phyloP scores from a whole-genome alignment of 1,140 invertebrate species.

The Dreissena polymorpha region DNA sequence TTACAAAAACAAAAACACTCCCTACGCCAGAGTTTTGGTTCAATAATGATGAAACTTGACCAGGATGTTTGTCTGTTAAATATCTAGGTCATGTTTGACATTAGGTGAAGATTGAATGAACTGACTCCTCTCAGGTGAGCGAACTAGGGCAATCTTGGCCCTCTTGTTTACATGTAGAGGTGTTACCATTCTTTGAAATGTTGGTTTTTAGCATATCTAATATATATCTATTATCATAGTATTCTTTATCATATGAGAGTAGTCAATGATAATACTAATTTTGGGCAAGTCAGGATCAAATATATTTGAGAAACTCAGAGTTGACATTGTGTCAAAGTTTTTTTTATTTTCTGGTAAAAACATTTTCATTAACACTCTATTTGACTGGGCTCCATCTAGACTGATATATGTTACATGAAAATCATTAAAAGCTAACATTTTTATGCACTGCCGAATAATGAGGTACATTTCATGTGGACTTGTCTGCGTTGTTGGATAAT shows the following conservation, averaged over 20 bases:
- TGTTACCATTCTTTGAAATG: conserved; percentile 27
- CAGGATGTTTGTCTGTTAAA: no score
- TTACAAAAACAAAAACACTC: no score
- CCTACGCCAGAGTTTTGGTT: no score
- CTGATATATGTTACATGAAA: conserved; percentile 36
- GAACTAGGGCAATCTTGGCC: no score
- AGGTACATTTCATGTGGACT: neutral
- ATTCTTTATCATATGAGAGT: conserved; percentile 32
- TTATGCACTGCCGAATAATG: conserved; percentile 24
- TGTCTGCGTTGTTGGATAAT: conserved; percentile 16
- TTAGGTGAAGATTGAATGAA: no score
- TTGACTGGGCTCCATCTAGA: conserved; percentile 45
- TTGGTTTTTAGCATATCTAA: no score
- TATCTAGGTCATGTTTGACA: no score
- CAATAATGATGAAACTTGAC: no score
- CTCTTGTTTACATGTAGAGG: no score
- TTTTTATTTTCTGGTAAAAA: conserved; percentile 2
- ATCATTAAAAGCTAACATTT: conserved; percentile 3
- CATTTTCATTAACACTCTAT: conserved; percentile 38
- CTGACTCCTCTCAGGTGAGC: no score
- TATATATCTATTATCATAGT: no score
- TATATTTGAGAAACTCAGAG: neutral
- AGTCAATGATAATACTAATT: conserved; percentile 19
- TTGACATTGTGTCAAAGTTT: neutral
- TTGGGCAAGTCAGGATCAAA: neutral